A percentile compares a stretch with the other conserved stretches of the same genome.
These are phyloP conservation scores for Clarias batrachus DNA, from an alignment of 2,113 vertebrate species.

Conservation along the genomic window DNA sequence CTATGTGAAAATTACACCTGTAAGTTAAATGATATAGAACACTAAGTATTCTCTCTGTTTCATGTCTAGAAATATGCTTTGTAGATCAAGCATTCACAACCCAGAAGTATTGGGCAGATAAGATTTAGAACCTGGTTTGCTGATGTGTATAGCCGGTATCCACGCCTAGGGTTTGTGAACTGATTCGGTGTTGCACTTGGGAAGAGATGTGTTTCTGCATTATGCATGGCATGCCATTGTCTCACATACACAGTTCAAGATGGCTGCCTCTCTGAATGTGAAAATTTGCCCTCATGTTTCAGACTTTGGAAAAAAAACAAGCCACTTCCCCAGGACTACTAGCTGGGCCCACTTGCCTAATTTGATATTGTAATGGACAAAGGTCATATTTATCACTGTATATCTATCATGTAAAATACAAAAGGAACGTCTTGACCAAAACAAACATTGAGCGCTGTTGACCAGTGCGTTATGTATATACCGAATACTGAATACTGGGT, in stretches of 20 bases:
- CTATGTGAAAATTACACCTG: constrained; percentile 81
- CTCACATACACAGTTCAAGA: constrained; percentile 85
- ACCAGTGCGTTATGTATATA: constrained; percentile 94
- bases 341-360: constrained; percentile 49
- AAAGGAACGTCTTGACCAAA: constrained; percentile 61
- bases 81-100: constrained; percentile 81
- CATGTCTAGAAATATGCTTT: constrained; percentile 73
- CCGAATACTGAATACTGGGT: constrained; percentile 74
- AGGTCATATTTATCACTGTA: constrained; percentile 78
- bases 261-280: constrained; percentile 97
- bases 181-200: constrained; percentile 80
- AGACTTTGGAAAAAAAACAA: constrained; percentile 78
- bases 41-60: constrained; percentile 88
- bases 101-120: constrained; percentile 75
- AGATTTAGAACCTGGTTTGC: constrained; percentile 80
- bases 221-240: constrained; percentile 96
- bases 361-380: constrained; percentile 48
- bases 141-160: constrained; percentile 85
- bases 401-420: constrained; percentile 73
- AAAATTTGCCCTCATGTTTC: constrained; percentile 96
- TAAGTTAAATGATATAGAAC: constrained; percentile 90
- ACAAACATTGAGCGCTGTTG: constrained; percentile 85
- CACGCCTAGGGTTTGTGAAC: constrained; percentile 90
- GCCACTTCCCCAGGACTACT: constrained; percentile 44
- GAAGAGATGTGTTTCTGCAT: constrained; percentile 83